Conservation (phyloP, 2,797 vertebrate species). For the Pseudocheirus occidentalis region DNA sequence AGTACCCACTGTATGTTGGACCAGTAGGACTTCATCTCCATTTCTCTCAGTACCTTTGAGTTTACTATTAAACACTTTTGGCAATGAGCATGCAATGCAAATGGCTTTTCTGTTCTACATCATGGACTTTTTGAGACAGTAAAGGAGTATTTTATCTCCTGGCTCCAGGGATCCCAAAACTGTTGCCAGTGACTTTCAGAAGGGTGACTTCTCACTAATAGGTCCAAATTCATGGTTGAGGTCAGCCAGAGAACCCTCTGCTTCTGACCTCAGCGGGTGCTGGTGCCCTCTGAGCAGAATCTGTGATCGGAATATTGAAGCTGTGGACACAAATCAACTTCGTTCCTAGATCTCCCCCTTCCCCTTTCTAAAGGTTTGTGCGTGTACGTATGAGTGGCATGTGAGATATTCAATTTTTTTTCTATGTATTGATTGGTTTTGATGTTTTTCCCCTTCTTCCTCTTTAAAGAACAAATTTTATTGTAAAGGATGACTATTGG, state of each 20-base stretch:
- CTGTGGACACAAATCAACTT: neutral
- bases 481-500: neutral
- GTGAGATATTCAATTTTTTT: neutral
- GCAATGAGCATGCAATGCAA: neutral
- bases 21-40: neutral
- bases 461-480: neutral
- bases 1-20: neutral
- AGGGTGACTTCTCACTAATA: slow-evolving; percentile 6
- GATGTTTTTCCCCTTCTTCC: neutral
- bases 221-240: neutral
- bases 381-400: neutral
- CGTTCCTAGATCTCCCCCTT: neutral
- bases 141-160: neutral
- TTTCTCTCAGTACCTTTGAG: neutral
- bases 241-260: neutral
- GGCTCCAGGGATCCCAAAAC: neutral
- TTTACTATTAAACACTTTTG: neutral
- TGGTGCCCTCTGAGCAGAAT: neutral
- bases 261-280: fast-evolving
- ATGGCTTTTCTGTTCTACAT: neutral
- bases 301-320: neutral
- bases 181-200: neutral
- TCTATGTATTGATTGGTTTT: neutral
- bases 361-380: neutral
- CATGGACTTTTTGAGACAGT: slow-evolving; percentile 33